Evolutionary conservation across 2,888 invertebrate species (phyloP).

Genomic region (Mythimna pallens): DNA sequence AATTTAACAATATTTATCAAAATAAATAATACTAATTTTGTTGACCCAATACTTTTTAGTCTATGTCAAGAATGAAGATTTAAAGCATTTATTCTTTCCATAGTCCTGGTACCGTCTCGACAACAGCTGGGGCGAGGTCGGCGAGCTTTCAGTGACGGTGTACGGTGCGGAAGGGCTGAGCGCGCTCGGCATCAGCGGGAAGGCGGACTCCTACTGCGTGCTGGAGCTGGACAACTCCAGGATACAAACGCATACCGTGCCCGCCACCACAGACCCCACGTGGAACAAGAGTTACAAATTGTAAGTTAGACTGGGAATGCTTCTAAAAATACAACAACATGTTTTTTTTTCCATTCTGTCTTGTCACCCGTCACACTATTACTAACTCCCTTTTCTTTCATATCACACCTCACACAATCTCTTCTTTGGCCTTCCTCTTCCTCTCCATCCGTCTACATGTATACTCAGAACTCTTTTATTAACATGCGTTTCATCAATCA

Average conservation of each 20-base stretch:
- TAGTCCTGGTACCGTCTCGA: conserved; percentile 85
- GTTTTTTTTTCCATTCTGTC: no score
- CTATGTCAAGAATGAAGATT: not conserved
- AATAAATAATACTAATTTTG: no score
- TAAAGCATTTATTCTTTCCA: conserved; percentile 19
- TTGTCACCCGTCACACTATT: no score
- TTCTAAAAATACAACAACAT: not conserved
- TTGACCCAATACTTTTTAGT: not conserved
- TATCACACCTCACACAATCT: no score
- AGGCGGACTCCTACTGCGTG: conserved; percentile 84
- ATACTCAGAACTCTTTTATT: no score
- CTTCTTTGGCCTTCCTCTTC: no score
- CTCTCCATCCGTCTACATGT: no score
- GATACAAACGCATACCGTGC: conserved; percentile 84
- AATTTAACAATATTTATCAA: no score
- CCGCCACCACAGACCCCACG: conserved; percentile 79
- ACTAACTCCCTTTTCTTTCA: no score
- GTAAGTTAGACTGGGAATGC: conserved; percentile 72
- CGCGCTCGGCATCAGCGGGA: conserved; percentile 79
- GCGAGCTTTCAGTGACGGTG: conserved; percentile 83
- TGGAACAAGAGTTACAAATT: conserved; percentile 86
- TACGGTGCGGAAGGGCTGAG: conserved; percentile 82
- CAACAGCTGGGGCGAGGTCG: conserved; percentile 82
- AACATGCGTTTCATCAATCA: no score
- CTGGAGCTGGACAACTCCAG: conserved; percentile 85